Evolutionary conservation across 2,113 vertebrate species (phyloP), one percentile per base, ranked within the genome.

Genomic region (Colinus virginianus): DNA sequence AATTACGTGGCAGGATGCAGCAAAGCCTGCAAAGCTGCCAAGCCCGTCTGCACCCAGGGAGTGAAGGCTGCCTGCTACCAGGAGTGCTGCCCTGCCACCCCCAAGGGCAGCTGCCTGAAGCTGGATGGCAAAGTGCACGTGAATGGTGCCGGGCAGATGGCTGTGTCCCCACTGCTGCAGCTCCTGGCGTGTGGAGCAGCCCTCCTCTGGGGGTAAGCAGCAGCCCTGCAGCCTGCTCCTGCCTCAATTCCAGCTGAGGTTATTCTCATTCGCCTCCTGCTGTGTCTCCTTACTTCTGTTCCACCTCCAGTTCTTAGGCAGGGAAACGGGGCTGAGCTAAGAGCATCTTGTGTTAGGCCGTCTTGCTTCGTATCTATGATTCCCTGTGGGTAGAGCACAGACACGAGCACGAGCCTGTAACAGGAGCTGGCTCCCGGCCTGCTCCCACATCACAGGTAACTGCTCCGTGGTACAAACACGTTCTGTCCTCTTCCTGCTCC

Each of bases 51-150:
- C 75, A 40, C 74, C 1, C 0, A 30, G 4, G 45, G 91, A 6
- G 56, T 87, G 13, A 23, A 58, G 22, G 77, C 90, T n/a, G 22
- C 94, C 51, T 98, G 98, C 78, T 91, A 93, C 58, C 97, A 98
- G 38, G 98, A 98, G 88, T 98, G 98, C 97, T 99, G 98, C 91
- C 96, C 88, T 3, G 97, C 98, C 9, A 96, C 77, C 2, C 59
- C 32, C 3, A 87, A 83, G 17, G 49, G 25, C 16, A 98, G 98
- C 86, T 99, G 98, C 72, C 97, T 99, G 26, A 94, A 90, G 72
- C 87, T 98, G 88, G 97, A 98, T 0, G 98, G 98, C 45, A 97
- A 96, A 8, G 43, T 98, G 46, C 97, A 98, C 4, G 42, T 98
- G 62, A 98, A 25, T 2, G 79, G 79, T 0, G 97, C 97, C n/a